These are phyloP conservation scores for Thinocorus orbignyianus DNA, from an alignment of 2,113 vertebrate species.

Conservation along the genomic window DNA sequence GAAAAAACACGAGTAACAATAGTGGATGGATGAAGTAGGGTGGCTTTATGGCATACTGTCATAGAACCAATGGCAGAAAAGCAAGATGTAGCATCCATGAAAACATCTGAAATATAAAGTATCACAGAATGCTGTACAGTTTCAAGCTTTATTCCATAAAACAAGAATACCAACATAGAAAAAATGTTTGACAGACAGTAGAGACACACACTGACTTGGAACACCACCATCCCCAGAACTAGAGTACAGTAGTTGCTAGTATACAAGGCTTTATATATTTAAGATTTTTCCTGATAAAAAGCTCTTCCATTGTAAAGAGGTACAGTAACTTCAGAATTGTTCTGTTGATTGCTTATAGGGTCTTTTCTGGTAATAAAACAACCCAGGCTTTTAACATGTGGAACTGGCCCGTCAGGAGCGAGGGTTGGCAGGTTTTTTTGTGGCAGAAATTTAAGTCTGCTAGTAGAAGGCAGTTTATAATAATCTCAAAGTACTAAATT, in stretches of 20 bases:
- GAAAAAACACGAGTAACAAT: background rate
- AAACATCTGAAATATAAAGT: fast-evolving
- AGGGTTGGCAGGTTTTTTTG: background rate
- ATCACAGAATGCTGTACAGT: background rate
- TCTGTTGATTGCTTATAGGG: background rate
- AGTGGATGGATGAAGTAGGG: background rate
- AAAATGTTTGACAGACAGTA: background rate
- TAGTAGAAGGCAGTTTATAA: background rate
- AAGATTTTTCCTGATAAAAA: background rate
- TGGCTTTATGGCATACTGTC: background rate
- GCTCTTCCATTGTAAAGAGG: background rate
- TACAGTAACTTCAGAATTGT: background rate
- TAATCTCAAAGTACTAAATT: background rate
- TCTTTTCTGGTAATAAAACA: background rate
- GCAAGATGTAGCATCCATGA: background rate
- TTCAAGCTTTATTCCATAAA: slow-evolving; percentile 51
- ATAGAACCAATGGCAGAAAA: background rate
- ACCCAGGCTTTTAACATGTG: background rate
- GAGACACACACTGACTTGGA: background rate
- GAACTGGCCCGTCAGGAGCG: background rate
- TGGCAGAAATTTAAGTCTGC: background rate
- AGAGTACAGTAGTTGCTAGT: background rate
- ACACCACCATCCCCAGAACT: fast-evolving
- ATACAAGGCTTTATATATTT: background rate
- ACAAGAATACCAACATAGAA: background rate